These are phyloP conservation scores for Actenoides lindsayi DNA, from an alignment of 2,113 vertebrate species.

Conservation along the genomic window DNA sequence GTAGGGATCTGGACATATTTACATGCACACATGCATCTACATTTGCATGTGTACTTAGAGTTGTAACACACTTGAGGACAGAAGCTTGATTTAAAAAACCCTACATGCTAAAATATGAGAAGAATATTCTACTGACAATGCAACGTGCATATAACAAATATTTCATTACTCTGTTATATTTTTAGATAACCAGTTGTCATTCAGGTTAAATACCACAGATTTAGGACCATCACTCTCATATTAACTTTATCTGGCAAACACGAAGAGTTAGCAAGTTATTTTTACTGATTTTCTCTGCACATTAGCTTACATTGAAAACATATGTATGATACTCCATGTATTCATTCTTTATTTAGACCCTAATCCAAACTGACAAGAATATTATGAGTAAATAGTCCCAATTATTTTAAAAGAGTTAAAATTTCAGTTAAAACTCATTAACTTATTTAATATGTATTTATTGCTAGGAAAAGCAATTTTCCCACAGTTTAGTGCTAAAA, in stretches of 20 bases:
- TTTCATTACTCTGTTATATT: not conserved
- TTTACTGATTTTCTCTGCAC: not conserved
- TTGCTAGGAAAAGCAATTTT: not conserved
- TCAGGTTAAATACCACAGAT: not conserved
- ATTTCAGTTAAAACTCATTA: not conserved
- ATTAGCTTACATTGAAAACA: not conserved
- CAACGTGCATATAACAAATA: not conserved
- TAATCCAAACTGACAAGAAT: not conserved
- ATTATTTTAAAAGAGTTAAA: not conserved
- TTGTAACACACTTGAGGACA: not conserved
- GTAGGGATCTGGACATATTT: not conserved
- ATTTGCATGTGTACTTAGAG: not conserved
- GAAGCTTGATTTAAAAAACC: not conserved
- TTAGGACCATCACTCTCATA: not conserved
- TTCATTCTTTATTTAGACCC: not conserved
- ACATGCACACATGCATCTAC: not conserved
- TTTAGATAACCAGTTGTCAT: not conserved
- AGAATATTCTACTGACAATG: accelerated
- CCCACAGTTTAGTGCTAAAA: not conserved
- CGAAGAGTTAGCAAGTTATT: accelerated
- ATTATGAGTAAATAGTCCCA: not conserved
- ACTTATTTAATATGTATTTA: not conserved
- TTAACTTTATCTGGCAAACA: not conserved
- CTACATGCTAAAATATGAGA: not conserved
- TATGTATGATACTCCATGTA: not conserved